Percentiles rank a stretch among this genome's conserved stretches.
Evolutionary conservation across 2,888 invertebrate genomes (phyloP).

Genomic region (Eulithis prunata): DNA sequence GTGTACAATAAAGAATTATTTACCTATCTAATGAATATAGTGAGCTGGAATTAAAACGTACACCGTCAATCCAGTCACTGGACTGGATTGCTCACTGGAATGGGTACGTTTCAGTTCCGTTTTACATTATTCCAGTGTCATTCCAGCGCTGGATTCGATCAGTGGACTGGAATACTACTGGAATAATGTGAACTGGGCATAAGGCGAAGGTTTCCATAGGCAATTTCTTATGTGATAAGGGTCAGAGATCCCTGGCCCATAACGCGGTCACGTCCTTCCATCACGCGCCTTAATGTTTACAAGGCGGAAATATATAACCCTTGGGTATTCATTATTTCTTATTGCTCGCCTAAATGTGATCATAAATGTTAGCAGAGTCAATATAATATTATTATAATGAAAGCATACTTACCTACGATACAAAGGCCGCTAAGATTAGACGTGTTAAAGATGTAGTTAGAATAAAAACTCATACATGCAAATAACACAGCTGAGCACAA

Average conservation of each 20-base stretch:
- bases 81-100: too few relatives aligned
- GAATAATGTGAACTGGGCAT: too few relatives aligned
- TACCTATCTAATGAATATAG: too few relatives aligned
- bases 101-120: too few relatives aligned
- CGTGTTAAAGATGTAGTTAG: neutral
- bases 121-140: too few relatives aligned
- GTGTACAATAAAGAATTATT: too few relatives aligned
- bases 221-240: conserved; percentile 12
- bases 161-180: too few relatives aligned
- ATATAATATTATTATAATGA: conserved; percentile 1
- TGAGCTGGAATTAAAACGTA: too few relatives aligned
- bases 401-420: conserved; percentile 8
- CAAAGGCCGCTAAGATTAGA: neutral
- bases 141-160: too few relatives aligned
- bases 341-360: conserved; percentile 3
- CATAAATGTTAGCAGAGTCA: neutral
- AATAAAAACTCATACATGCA: neutral
- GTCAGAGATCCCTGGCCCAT: conserved; percentile 8
- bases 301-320: conserved; percentile 10
- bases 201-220: conserved; percentile 7
- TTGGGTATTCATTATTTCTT: conserved; percentile 13
- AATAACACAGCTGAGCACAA: neutral
- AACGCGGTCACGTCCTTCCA: conserved; percentile 11
- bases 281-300: conserved; percentile 14
- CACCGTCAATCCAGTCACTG: too few relatives aligned